Percentiles rank a stretch among this genome's conserved stretches.
Conservation (phyloP, 2,113 vertebrate genomes). For the Phoenicopterus ruber region DNA sequence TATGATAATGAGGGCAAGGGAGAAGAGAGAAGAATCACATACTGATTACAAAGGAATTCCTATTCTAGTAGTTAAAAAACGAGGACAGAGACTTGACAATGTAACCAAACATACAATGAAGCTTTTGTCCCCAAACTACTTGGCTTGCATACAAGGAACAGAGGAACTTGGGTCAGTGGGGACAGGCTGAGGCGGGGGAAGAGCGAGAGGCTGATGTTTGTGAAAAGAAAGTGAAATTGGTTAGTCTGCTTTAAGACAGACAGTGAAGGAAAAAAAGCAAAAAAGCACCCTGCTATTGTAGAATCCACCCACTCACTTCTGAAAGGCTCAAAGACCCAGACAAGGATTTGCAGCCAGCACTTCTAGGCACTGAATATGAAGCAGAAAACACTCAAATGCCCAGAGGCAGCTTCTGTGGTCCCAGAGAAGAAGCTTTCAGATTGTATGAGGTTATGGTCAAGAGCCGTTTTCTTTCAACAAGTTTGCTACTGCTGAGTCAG, state of each 20-base stretch:
- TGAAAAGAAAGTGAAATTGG: constrained; percentile 4
- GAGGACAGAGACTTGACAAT: constrained; percentile 51
- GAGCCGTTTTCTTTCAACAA: constrained; percentile 1
- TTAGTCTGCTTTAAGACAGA: constrained; percentile 19
- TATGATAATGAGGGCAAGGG: constrained; percentile 13
- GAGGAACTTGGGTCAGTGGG: constrained; percentile 27
- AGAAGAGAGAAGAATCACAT: constrained; percentile 23
- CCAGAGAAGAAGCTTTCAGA: background rate
- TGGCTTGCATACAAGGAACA: constrained; percentile 40
- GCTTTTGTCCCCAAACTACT: constrained; percentile 47
- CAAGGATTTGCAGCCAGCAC: constrained; percentile 45
- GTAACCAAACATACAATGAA: constrained; percentile 47
- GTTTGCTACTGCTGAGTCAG: background rate
- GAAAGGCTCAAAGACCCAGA: constrained; percentile 32
- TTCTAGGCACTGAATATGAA: constrained; percentile 4
- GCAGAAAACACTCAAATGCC: constrained; percentile 23
- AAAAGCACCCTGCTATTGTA: constrained; percentile 13
- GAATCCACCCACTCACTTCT: constrained; percentile 51
- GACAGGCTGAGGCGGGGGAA: constrained; percentile 11
- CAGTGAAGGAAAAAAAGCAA: background rate
- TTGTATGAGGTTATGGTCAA: background rate
- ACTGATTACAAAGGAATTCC: constrained; percentile 56
- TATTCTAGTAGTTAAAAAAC: constrained; percentile 38
- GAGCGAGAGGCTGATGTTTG: background rate
- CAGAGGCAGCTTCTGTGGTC: constrained; percentile 11